A percentile compares a stretch with the other conserved stretches of the same genome.
Conservation (phyloP, 2,888 invertebrate genomes). For the Tenthredo distinguenda region DNA sequence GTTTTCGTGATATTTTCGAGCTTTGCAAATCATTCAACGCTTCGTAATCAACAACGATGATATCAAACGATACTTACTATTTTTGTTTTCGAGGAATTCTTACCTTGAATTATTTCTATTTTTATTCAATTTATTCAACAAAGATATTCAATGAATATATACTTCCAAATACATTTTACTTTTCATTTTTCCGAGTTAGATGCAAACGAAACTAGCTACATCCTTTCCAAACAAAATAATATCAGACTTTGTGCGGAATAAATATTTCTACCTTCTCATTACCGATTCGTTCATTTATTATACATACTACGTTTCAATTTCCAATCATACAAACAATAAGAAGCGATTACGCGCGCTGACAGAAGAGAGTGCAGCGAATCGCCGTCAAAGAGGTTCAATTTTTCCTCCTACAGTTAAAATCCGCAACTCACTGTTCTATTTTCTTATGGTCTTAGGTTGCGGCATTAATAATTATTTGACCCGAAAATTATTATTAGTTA, state of each 20-base stretch:
- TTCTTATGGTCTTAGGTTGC: neutral
- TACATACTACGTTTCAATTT: neutral
- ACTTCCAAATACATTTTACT: neutral
- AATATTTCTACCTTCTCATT: neutral
- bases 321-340: neutral
- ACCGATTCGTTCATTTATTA: neutral
- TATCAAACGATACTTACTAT: neutral
- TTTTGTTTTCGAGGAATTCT: neutral
- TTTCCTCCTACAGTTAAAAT: neutral
- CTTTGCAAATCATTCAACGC: conserved; percentile 29
- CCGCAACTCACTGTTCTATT: neutral
- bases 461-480: too few species aligned
- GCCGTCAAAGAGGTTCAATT: neutral
- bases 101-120: neutral
- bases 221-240: neutral
- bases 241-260: neutral
- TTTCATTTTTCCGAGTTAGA: neutral
- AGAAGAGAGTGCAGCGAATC: conserved; percentile 25
- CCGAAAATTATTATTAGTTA: too few species aligned
- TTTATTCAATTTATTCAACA: neutral
- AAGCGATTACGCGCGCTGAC: neutral
- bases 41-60: neutral
- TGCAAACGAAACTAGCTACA: neutral
- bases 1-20: conserved; percentile 27
- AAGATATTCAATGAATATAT: neutral